Conservation (phyloP, 2,797 vertebrate species). For the Heteromormyrus szaboi region DNA sequence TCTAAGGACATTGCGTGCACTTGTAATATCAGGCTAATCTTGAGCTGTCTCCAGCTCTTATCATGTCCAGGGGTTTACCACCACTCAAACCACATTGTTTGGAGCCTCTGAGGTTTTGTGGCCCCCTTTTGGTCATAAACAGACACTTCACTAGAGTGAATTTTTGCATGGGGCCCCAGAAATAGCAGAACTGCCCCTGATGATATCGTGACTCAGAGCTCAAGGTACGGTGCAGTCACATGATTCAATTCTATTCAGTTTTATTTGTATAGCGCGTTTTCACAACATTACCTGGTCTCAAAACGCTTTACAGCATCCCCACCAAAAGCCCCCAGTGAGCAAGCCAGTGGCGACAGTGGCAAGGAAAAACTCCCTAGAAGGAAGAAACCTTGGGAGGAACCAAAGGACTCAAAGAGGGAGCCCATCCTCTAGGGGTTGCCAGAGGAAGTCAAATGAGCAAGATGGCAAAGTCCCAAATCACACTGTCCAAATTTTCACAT, state of each 20-base stretch:
- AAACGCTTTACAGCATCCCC: no score
- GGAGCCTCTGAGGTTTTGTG: not conserved
- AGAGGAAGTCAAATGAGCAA: no score
- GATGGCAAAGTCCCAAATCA: no score
- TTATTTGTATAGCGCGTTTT: no score
- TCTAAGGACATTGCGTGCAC: not conserved
- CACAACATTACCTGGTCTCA: no score
- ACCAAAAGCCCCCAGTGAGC: no score
- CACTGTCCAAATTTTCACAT: no score
- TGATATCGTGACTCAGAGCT: not conserved
- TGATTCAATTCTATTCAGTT: not conserved
- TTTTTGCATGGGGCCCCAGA: not conserved
- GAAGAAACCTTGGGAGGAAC: no score
- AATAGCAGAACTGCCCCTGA: not conserved
- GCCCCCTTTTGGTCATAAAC: not conserved
- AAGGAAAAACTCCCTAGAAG: no score
- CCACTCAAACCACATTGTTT: not conserved
- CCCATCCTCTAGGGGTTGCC: no score
- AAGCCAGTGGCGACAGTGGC: no score
- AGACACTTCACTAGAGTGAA: not conserved
- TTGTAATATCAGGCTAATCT: not conserved
- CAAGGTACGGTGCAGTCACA: not conserved
- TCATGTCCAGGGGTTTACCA: not conserved
- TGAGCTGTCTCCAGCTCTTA: not conserved
- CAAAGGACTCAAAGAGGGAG: no score